Percentiles rank a stretch among this genome's conserved stretches.
Conservation (phyloP, 2,888 invertebrate genomes). For the Allygus modestus region DNA sequence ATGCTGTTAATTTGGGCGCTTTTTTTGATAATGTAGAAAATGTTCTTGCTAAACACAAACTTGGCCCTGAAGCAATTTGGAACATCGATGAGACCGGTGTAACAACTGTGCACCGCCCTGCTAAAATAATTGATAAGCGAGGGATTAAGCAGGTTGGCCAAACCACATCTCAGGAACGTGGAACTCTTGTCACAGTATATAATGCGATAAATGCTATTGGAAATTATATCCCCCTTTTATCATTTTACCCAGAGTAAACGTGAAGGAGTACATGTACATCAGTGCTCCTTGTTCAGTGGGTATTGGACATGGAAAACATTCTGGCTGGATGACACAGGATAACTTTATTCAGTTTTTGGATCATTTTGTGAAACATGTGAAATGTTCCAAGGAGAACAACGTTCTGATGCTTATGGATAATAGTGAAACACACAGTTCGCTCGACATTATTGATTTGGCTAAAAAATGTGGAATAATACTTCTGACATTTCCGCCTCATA, state of each 20-base stretch:
- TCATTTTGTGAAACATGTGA: conserved; percentile 45
- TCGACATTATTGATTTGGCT: conserved; percentile 9
- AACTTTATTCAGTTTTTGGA: conserved; percentile 38
- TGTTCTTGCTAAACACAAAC: conserved; percentile 55
- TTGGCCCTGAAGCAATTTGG: conserved; percentile 57
- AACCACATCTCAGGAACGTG: conserved; percentile 54
- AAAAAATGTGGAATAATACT: conserved; percentile 57
- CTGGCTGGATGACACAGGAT: conserved; percentile 45
- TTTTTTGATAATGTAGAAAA: conserved; percentile 51
- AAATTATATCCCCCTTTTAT: conserved; percentile 56
- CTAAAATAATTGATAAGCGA: conserved; percentile 49
- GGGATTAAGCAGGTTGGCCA: conserved; percentile 36
- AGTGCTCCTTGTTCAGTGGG: conserved; percentile 19
- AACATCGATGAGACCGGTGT: conserved; percentile 64
- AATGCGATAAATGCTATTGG: conserved; percentile 43
- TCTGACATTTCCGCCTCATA: conserved; percentile 56
- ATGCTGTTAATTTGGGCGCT: conserved; percentile 45
- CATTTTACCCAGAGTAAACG: conserved; percentile 53
- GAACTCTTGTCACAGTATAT: conserved; percentile 30
- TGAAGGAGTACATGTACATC: conserved; percentile 44
- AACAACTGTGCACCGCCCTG: conserved; percentile 55
- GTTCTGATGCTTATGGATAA: conserved; percentile 59
- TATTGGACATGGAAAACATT: conserved; percentile 50
- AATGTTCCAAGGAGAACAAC: conserved; percentile 35
- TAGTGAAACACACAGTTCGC: conserved; percentile 52